Evolutionary conservation across 2,888 invertebrate species (phyloP).

Genomic region (Anaspis maculata): DNA sequence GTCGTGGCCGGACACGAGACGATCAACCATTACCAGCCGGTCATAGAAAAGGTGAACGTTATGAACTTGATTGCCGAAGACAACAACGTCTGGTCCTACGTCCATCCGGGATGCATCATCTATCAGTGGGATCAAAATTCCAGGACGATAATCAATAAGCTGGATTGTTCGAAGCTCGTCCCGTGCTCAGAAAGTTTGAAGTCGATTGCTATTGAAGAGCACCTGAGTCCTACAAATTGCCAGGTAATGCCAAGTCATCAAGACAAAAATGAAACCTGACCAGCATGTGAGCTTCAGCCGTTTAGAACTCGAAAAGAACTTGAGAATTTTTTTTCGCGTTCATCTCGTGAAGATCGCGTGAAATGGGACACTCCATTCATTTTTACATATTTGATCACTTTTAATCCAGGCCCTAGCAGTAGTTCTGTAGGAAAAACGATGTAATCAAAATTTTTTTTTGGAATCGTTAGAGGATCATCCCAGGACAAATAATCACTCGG

Average conservation of each 20-base stretch:
- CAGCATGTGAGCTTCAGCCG: too few relatives aligned
- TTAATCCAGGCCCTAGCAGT: too few relatives aligned
- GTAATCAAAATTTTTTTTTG: too few relatives aligned
- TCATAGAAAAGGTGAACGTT: slow-evolving; percentile 56
- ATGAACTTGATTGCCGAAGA: slow-evolving; percentile 59
- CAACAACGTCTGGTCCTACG: slow-evolving; percentile 67
- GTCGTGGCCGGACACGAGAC: slow-evolving; percentile 67
- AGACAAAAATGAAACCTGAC: background rate
- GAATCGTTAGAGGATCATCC: too few relatives aligned
- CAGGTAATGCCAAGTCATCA: slow-evolving; percentile 46
- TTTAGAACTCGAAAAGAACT: background rate
- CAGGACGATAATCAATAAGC: slow-evolving; percentile 61
- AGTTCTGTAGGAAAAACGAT: too few relatives aligned
- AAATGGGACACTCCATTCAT: too few relatives aligned
- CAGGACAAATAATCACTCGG: too few relatives aligned
- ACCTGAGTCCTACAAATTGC: slow-evolving; percentile 66
- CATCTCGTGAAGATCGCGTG: too few relatives aligned
- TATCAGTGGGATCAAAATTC: slow-evolving; percentile 76
- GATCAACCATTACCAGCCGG: slow-evolving; percentile 53
- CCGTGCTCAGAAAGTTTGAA: slow-evolving; percentile 89
- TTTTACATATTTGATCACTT: too few relatives aligned
- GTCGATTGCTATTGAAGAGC: slow-evolving; percentile 84
- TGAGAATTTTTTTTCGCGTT: too few relatives aligned
- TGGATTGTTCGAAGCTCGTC: slow-evolving; percentile 87
- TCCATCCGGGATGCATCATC: slow-evolving; percentile 79